Evolutionary conservation across 2,797 vertebrate genomes (phyloP), one percentile per base, ranked within the genome.

Genomic region (Mormyrops attenuatus): DNA sequence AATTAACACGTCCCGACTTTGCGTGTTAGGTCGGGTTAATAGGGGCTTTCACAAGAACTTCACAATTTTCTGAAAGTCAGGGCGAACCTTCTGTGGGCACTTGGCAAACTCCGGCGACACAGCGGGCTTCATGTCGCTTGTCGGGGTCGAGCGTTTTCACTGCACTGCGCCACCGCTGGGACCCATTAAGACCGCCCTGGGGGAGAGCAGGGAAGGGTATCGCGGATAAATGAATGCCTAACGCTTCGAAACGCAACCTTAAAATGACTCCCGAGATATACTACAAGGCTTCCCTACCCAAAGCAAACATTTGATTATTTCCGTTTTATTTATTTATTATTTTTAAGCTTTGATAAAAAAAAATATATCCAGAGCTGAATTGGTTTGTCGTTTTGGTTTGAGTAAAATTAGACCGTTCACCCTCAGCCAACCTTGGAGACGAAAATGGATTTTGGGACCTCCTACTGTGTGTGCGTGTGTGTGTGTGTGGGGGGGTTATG

Each of bases 141-240:
- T 49, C 34, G 63, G 41, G 57, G 63, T 66, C 57, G 47, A 69
- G 4, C 63, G 3, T 52, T 69, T 49, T 88, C 85, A 55, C 22
- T 55, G 85, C 85, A 55, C 52, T 87, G 22, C 85, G 50, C 85
- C 50, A 55, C 85, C 50, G 85, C 85, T 87, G 50, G 85, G 47
- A 55, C 50, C 52, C 50, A 87, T 87, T 57, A 87, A 55, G 53
- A 30, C 17, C 52, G 50, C 85, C 85, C 50, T 87, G 50, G 30
- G 85, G 85, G 85, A 20, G 85, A 87, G 30, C 30, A 60, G 34
- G 85, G 15, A 57, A 87, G 82, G 47, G 41, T 85, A 85, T 50
- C 41, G 82, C 53, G 50, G 49, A 52, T 11, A 53, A 85, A 53
- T 85, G 47, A 13, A 17, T 22, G 52, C 52, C 52, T 50, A 38